Conservation (phyloP, 1,140 invertebrate genomes). For the Hormaphis cornu region DNA sequence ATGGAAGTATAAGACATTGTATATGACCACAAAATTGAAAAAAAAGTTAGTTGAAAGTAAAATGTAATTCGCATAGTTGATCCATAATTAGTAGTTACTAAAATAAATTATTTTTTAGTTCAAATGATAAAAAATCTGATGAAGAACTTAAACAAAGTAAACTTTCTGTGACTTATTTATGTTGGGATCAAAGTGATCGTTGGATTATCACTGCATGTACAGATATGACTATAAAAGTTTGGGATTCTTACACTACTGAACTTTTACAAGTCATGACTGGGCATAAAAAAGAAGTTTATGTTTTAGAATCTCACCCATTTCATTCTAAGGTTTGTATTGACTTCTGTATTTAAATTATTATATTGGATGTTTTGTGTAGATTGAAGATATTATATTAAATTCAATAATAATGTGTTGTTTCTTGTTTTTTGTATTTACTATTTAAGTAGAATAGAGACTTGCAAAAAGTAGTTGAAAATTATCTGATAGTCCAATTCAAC, state of each 20-base stretch:
- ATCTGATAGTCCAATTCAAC: too few species aligned
- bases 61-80: constrained; percentile 19
- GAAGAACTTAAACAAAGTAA: constrained; percentile 48
- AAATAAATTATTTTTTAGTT: neutral
- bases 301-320: constrained; percentile 83
- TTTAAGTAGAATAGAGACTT: too few species aligned
- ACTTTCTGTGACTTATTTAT: constrained; percentile 88
- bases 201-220: constrained; percentile 83
- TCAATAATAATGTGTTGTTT: neutral
- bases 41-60: constrained; percentile 45
- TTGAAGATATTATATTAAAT: neutral
- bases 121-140: constrained; percentile 9
- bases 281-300: constrained; percentile 90
- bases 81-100: neutral
- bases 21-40: constrained; percentile 59
- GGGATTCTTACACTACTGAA: constrained; percentile 62
- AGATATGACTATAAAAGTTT: constrained; percentile 77
- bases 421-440: too few species aligned
- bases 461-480: too few species aligned
- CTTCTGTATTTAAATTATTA: neutral
- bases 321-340: constrained; percentile 52
- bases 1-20: constrained; percentile 69
- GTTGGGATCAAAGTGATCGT: constrained; percentile 81
- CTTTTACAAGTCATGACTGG: constrained; percentile 61
- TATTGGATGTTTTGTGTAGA: neutral